These are phyloP conservation scores for Fissipunctia ypsillon DNA, from an alignment of 2,888 invertebrate species.

Conservation along the genomic window DNA sequence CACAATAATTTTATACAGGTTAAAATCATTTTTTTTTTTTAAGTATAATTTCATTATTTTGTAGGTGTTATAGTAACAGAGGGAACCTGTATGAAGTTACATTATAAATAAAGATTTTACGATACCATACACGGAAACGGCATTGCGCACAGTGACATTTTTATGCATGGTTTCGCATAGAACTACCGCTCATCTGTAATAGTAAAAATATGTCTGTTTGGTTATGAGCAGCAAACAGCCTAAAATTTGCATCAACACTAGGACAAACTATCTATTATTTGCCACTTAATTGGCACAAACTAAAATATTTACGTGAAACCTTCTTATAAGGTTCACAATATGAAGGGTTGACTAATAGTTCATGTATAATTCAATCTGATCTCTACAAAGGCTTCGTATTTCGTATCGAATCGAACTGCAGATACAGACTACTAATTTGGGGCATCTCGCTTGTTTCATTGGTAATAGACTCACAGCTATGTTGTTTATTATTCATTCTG, in stretches of 20 bases:
- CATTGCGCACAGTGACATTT: too few relatives aligned
- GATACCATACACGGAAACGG: too few relatives aligned
- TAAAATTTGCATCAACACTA: background rate
- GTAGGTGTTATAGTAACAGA: too few relatives aligned
- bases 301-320: conserved; percentile 17
- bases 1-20: too few relatives aligned
- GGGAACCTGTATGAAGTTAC: too few relatives aligned
- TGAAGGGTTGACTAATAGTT: background rate
- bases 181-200: too few relatives aligned
- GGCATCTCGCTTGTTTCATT: conserved; percentile 1
- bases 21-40: too few relatives aligned
- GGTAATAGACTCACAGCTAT: background rate
- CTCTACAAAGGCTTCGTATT: conserved; percentile 20
- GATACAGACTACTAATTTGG: conserved; percentile 53
- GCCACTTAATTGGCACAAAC: conserved; percentile 16
- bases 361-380: conserved; percentile 43
- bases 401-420: conserved; percentile 45
- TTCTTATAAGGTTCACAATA: conserved; percentile 7
- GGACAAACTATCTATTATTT: background rate
- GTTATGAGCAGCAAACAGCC: background rate
- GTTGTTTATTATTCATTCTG: conserved; percentile 10
- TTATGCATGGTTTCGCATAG: too few relatives aligned
- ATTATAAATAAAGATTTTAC: too few relatives aligned
- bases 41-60: too few relatives aligned
- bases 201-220: background rate